Conservation (phyloP, 2,113 vertebrate species). For the Chloropsis hardwickii region DNA sequence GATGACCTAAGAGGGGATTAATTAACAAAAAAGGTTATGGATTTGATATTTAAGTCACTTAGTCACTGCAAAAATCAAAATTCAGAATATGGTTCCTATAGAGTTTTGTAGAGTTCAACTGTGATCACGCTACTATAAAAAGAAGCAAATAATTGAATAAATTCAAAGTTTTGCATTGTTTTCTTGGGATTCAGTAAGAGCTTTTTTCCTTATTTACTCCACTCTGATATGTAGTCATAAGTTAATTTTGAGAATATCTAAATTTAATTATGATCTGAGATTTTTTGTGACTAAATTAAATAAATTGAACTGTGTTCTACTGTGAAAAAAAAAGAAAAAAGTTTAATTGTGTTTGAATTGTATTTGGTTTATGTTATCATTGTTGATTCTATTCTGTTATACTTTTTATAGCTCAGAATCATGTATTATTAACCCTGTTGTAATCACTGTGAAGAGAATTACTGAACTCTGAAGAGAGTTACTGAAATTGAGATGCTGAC, state of each 20-base stretch:
- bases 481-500: neutral
- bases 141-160: neutral
- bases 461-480: too few species aligned
- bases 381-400: neutral
- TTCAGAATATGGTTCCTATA: neutral
- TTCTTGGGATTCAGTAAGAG: neutral
- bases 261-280: neutral
- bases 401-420: neutral
- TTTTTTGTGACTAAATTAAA: neutral
- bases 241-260: neutral
- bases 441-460: neutral
- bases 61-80: neutral
- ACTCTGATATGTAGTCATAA: neutral
- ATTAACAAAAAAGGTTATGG: neutral
- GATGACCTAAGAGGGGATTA: neutral
- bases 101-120: neutral
- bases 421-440: neutral
- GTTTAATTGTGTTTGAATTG: neutral
- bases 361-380: neutral
- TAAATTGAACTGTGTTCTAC: neutral
- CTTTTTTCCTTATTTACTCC: neutral
- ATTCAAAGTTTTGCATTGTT: neutral
- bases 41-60: neutral
- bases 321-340: neutral
- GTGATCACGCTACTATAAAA: neutral